These are phyloP conservation scores for Pelmatolapia mariae DNA, from an alignment of 2,113 vertebrate genomes.

Conservation along the genomic window DNA sequence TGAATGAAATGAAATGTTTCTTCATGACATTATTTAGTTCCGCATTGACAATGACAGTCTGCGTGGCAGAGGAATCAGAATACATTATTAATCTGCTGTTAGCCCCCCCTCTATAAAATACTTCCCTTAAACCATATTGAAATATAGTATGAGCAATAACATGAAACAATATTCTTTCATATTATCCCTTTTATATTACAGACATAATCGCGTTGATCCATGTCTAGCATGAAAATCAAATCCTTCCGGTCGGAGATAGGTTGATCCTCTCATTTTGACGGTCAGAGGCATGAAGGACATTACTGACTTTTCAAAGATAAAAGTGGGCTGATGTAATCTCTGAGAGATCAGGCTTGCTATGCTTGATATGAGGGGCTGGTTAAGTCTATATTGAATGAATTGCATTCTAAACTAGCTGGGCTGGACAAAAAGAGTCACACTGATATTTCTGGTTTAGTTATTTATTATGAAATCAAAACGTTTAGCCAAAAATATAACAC, in stretches of 20 bases:
- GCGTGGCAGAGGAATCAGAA: neutral
- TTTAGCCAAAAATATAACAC: neutral
- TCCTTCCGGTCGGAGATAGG: neutral
- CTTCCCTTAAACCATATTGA: neutral
- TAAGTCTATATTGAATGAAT: neutral
- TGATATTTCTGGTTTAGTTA: neutral
- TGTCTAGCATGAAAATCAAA: slow-evolving; percentile 1
- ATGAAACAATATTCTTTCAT: neutral
- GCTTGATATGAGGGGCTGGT: slow-evolving; percentile 2
- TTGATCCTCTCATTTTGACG: neutral
- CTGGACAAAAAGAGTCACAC: neutral
- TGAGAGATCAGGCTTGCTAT: neutral
- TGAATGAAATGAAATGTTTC: neutral
- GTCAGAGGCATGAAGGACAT: neutral
- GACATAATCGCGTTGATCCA: neutral
- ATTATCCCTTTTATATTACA: neutral
- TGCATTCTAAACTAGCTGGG: neutral
- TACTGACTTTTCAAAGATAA: neutral
- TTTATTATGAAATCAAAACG: neutral
- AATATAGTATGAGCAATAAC: neutral
- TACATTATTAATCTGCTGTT: neutral
- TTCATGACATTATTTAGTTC: neutral
- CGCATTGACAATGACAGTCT: neutral
- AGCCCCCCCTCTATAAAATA: neutral
- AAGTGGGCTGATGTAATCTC: slow-evolving; percentile 32